These are phyloP conservation scores for Chaetops frenatus DNA, from an alignment of 2,113 vertebrate genomes.

Conservation along the genomic window DNA sequence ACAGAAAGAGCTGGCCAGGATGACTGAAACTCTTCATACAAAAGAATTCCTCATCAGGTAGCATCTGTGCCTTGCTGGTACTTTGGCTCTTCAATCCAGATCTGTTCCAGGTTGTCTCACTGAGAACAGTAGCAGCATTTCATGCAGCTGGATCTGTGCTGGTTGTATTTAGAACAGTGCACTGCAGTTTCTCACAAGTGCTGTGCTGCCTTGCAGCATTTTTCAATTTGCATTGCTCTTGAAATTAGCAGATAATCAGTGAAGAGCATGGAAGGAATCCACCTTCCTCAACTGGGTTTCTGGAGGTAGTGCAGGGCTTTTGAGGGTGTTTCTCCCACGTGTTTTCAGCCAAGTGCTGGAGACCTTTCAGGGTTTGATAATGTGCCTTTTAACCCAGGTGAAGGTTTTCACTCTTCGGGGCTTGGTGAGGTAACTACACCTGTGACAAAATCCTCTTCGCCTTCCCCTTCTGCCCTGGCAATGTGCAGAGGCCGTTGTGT, in stretches of 20 bases:
- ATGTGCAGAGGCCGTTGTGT: background rate
- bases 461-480: background rate
- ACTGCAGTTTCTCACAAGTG: background rate
- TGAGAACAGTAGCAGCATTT: background rate
- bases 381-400: background rate
- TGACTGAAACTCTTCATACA: conserved; percentile 64
- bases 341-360: background rate
- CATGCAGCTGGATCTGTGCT: background rate
- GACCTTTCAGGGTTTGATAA: background rate
- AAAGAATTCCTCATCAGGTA: conserved; percentile 81
- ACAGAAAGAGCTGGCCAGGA: conserved; percentile 67
- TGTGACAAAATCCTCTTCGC: background rate
- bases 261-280: background rate
- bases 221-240: background rate
- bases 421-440: background rate
- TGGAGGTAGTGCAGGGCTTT: background rate
- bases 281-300: background rate
- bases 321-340: background rate
- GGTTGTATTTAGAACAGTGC: background rate
- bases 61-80: background rate
- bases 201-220: background rate
- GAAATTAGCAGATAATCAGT: background rate
- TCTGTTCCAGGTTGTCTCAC: background rate
- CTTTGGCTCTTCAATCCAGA: background rate
- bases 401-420: background rate